Conservation (phyloP, 2,888 invertebrate genomes). For the Miltochrista miniata region DNA sequence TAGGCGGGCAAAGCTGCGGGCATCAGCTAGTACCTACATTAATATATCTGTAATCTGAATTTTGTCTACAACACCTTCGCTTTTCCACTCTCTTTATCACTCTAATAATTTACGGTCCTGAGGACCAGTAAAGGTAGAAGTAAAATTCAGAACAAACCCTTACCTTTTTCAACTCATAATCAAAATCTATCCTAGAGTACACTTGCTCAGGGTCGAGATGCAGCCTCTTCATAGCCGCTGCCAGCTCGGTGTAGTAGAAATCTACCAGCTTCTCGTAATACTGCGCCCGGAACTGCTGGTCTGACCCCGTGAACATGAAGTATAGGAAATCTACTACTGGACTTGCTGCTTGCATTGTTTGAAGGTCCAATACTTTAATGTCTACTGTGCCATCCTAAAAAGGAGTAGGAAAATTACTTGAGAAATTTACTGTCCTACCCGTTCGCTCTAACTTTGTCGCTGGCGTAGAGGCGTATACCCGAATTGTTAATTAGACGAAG, state of each 20-base stretch:
- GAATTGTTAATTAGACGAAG: too few species aligned
- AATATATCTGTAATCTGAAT: too few species aligned
- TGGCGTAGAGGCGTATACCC: too few species aligned
- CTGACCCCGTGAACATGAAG: slow-evolving; percentile 57
- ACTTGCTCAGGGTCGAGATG: slow-evolving; percentile 42
- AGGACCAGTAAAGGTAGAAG: too few species aligned
- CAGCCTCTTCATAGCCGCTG: slow-evolving; percentile 38
- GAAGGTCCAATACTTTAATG: slow-evolving; percentile 53
- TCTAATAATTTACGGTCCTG: too few species aligned
- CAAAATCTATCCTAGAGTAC: slow-evolving; percentile 51
- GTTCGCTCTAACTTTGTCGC: too few species aligned
- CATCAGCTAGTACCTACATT: too few species aligned
- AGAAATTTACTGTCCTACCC: too few species aligned
- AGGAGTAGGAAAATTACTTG: background rate
- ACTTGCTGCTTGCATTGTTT: slow-evolving; percentile 51
- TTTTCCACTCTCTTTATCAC: too few species aligned
- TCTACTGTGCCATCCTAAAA: slow-evolving; percentile 43
- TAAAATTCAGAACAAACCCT: background rate
- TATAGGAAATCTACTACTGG: slow-evolving; percentile 54
- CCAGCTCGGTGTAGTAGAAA: slow-evolving; percentile 45
- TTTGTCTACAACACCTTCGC: too few species aligned
- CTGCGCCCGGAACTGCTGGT: slow-evolving; percentile 50
- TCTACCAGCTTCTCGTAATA: slow-evolving; percentile 38
- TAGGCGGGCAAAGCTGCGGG: too few species aligned
- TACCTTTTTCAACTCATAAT: slow-evolving; percentile 52